These are phyloP conservation scores for Lophotis ruficrista DNA, from an alignment of 2,113 vertebrate species.

Conservation along the genomic window DNA sequence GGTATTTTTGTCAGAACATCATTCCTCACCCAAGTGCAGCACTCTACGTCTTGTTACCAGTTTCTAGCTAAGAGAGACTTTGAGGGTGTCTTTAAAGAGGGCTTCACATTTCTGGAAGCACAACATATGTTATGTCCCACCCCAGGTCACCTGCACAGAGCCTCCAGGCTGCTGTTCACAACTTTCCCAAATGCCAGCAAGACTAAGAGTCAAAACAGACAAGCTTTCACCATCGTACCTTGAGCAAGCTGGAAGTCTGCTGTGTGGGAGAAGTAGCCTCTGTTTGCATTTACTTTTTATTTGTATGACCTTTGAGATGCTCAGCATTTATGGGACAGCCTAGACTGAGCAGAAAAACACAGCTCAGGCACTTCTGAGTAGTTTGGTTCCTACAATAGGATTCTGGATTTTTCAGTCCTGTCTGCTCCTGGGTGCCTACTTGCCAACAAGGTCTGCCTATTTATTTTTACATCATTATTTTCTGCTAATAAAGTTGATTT, in stretches of 20 bases:
- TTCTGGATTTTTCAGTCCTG: background rate
- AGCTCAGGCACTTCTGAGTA: background rate
- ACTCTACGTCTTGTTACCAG: background rate
- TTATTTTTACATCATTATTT: background rate
- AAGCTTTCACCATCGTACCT: background rate
- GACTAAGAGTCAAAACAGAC: background rate
- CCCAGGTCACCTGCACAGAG: background rate
- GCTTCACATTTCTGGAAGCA: background rate
- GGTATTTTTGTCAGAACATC: background rate
- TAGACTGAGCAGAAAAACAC: background rate
- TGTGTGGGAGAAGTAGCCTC: background rate
- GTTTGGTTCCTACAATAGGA: background rate
- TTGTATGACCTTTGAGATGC: background rate
- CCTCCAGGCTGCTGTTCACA: background rate
- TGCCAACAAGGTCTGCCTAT: background rate
- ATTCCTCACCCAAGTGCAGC: background rate
- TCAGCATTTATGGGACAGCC: background rate
- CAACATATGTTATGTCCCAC: background rate
- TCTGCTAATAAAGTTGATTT: background rate
- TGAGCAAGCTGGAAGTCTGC: background rate
- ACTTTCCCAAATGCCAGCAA: background rate
- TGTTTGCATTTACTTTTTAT: constrained; percentile 30
- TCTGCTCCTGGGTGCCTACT: background rate
- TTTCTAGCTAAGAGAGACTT: background rate
- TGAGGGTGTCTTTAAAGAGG: background rate